A percentile compares a stretch with the other conserved stretches of the same genome.
Evolutionary conservation across 2,888 invertebrate genomes (phyloP).

Genomic region (Aphidoletes aphidimyza): DNA sequence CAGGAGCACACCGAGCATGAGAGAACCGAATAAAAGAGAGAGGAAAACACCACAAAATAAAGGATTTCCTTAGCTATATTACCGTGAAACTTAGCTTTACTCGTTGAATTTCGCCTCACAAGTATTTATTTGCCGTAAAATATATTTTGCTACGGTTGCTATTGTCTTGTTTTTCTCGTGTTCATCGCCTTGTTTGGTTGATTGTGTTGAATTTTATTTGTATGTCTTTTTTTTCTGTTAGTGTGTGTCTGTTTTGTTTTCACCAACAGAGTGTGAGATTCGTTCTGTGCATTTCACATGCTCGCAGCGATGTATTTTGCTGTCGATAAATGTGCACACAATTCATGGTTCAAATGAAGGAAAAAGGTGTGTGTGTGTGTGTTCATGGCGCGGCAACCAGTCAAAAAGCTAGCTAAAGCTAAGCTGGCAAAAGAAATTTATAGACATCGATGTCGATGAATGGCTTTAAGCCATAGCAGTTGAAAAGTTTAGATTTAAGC

Average conservation of each 20-base stretch:
- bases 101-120: conserved; percentile 43
- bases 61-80: conserved; percentile 44
- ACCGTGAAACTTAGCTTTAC: conserved; percentile 28
- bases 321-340: conserved; percentile 3
- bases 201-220: conserved; percentile 8
- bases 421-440: neutral
- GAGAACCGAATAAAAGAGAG: neutral
- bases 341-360: too few relatives aligned
- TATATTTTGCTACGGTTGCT: conserved; percentile 27
- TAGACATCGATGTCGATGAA: conserved; percentile 19
- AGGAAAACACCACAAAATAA: conserved; percentile 11
- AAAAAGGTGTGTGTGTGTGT: neutral
- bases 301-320: neutral
- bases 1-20: neutral
- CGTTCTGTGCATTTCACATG: neutral
- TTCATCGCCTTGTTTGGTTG: conserved; percentile 48
- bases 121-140: conserved; percentile 39
- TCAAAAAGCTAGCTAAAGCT: neutral
- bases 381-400: too few relatives aligned
- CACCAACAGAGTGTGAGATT: too few relatives aligned
- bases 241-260: too few relatives aligned
- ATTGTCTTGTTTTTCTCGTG: conserved; percentile 47
- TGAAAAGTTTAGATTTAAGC: conserved; percentile 50
- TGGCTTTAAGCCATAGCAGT: conserved; percentile 48
- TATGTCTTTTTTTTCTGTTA: neutral